A percentile compares a stretch with the other conserved stretches of the same genome.
Evolutionary conservation across 2,113 vertebrate species (phyloP).

Genomic region (Serranochromis macrocephalus): DNA sequence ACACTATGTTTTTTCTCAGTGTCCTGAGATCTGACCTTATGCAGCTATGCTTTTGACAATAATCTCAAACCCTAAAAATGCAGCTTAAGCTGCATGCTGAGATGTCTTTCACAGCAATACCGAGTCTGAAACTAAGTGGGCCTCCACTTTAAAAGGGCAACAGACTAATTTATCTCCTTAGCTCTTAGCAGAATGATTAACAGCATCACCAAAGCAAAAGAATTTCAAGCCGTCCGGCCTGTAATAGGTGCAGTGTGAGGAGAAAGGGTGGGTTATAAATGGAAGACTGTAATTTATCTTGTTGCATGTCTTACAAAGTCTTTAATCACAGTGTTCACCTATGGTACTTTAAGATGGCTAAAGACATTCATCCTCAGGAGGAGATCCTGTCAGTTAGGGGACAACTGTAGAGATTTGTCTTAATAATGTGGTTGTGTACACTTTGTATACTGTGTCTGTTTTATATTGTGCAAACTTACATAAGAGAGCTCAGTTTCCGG

Average conservation of each 20-base stretch:
- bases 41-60: not conserved
- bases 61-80: not conserved
- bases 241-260: not conserved
- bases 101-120: not conserved
- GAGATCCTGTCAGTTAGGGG: not conserved
- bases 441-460: not conserved
- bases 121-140: not conserved
- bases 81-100: not conserved
- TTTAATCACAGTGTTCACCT: slow-evolving; percentile 22
- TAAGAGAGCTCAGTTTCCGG: not conserved
- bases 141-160: not conserved
- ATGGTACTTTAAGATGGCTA: not conserved
- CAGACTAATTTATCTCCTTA: slow-evolving; percentile 13
- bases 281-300: slow-evolving; percentile 38
- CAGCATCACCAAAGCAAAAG: not conserved
- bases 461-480: not conserved
- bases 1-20: not conserved
- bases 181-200: slow-evolving; percentile 33
- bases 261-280: slow-evolving; percentile 22
- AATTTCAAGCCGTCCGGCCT: not conserved
- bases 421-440: not conserved
- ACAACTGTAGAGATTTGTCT: not conserved
- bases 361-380: not conserved
- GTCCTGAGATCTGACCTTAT: not conserved
- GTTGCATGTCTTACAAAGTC: not conserved